A percentile compares a stretch with the other conserved stretches of the same genome.
phyloP scores from a whole-genome alignment of 2,888 invertebrate species.

The Calameuta filiformis region DNA sequence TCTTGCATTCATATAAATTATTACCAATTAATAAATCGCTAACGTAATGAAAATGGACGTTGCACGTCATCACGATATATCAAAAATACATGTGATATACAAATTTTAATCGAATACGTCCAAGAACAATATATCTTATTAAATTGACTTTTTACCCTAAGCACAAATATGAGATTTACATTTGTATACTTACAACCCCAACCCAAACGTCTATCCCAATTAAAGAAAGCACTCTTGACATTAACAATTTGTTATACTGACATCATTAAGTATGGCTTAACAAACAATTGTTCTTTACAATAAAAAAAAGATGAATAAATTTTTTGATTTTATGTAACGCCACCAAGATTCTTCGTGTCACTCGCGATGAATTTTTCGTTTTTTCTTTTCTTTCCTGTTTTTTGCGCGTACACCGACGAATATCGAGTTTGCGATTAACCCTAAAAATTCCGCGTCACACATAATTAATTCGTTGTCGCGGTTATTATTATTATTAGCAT shows the following conservation, averaged over 20 bases:
- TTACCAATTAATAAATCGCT: background rate
- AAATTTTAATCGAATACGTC: background rate
- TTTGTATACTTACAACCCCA: background rate
- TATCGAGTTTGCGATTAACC: background rate
- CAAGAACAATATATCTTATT: background rate
- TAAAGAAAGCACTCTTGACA: background rate
- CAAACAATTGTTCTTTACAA: background rate
- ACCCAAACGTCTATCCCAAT: background rate
- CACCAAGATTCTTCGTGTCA: background rate
- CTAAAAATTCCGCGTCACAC: background rate
- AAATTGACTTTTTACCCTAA: background rate
- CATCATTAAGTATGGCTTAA: background rate
- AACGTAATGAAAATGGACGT: background rate
- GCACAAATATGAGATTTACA: background rate
- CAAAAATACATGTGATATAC: background rate
- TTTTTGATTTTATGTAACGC: background rate
- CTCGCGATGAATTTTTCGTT: background rate
- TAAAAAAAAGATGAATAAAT: background rate
- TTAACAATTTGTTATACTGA: background rate
- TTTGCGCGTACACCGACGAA: background rate
- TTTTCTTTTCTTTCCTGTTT: background rate
- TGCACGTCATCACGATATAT: background rate
- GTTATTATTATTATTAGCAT: background rate
- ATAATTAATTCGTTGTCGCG: background rate
- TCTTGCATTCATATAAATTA: background rate